Percentiles rank a stretch among this genome's conserved stretches.
Conservation (phyloP, 2,113 vertebrate genomes). For the Coreoperca whiteheadi region DNA sequence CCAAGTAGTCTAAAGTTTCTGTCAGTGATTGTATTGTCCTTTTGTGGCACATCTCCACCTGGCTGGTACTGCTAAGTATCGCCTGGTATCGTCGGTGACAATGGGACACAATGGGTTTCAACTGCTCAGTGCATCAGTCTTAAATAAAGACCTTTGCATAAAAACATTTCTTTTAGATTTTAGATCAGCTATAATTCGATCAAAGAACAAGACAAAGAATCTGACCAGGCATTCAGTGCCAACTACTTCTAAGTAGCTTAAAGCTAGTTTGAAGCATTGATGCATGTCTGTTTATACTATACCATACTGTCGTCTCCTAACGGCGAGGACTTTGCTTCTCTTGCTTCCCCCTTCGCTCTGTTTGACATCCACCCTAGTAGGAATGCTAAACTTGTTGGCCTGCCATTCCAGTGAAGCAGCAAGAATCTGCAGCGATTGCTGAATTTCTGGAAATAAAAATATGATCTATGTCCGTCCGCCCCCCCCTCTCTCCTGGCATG, state of each 20-base stretch:
- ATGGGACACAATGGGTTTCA: too few relatives aligned
- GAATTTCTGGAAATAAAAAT: slow-evolving; percentile 50
- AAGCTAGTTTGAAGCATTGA: not conserved
- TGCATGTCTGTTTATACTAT: not conserved
- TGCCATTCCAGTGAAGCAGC: slow-evolving; percentile 53
- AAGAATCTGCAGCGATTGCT: slow-evolving; percentile 34
- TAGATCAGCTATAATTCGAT: not conserved
- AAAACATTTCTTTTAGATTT: not conserved
- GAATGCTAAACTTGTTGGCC: slow-evolving; percentile 61
- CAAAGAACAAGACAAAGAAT: not conserved
- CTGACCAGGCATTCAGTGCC: too few relatives aligned
- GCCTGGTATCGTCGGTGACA: not conserved
- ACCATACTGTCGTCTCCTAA: not conserved
- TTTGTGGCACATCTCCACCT: not conserved
- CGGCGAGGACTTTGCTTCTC: not conserved
- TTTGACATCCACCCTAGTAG: slow-evolving; percentile 20
- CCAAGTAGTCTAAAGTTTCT: too few relatives aligned
- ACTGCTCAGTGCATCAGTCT: not conserved
- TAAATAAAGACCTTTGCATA: not conserved
- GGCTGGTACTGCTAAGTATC: too few relatives aligned
- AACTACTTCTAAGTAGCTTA: not conserved
- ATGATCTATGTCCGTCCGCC: not conserved
- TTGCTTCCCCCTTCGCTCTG: slow-evolving; percentile 4
- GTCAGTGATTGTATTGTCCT: not conserved
- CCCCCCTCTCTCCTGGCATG: not conserved